Percentiles rank a stretch among this genome's conserved stretches.
phyloP scores from a whole-genome alignment of 2,888 invertebrate genomes.

The Boloria euphrosyne region DNA sequence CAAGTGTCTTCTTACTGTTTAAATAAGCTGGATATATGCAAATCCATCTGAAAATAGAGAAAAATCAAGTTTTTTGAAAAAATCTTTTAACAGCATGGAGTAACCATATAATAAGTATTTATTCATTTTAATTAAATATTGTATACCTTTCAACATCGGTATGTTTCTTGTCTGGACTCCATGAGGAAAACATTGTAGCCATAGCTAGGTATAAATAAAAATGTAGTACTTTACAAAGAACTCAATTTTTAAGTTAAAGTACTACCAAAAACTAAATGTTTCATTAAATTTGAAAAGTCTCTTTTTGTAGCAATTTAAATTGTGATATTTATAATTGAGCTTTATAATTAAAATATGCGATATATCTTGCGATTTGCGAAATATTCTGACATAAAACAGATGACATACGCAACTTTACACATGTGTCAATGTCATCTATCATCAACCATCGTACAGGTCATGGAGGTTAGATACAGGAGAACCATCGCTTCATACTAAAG shows the following conservation, averaged over 20 bases:
- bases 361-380: no score
- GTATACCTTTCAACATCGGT: conserved; percentile 83
- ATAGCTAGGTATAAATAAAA: conserved; percentile 47
- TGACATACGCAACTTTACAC: conserved; percentile 5
- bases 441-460: no score
- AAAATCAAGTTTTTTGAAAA: conserved; percentile 11
- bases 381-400: conserved; percentile 2
- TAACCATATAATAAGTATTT: no score
- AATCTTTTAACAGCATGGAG: no score
- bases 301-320: no score
- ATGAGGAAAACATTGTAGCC: conserved; percentile 82
- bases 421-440: no score
- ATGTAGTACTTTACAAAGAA: not conserved
- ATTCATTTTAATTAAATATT: not conserved
- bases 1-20: conserved; percentile 95
- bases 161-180: conserved; percentile 89
- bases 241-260: not conserved
- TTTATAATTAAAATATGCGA: no score
- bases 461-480: no score
- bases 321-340: no score
- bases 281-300: not conserved
- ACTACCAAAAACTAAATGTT: no score
- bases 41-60: conserved; percentile 89
- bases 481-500: no score
- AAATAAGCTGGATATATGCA: conserved; percentile 98